Evolutionary conservation across 92 coral and sea anemone genomes (phyloP), one percentile per base, ranked within the genome.

Genomic region (Anthopleura xanthogrammica): DNA sequence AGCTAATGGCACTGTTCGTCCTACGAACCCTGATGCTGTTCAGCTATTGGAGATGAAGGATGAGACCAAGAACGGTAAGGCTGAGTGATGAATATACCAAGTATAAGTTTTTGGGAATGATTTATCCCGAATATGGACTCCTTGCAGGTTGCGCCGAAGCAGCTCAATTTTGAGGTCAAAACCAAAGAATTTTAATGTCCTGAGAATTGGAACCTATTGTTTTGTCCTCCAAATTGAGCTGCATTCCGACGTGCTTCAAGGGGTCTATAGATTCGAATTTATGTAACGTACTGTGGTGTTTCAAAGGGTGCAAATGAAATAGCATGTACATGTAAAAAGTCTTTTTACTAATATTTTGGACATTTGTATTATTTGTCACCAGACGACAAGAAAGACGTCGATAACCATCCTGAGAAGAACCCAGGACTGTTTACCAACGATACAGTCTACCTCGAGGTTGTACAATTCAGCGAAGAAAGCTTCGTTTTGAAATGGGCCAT

Each of bases 371-470:
- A 6, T 46, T 22, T 52, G 7, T 29, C 16, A 20, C 13, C 23
- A 80, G 83, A 60, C n/a, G 73, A 60, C 12, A 64, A 80, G 83
- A 80, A 80, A 42, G 74, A 80, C 12, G 83, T 60, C 29, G 12
- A 24, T 14, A 24, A 7, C 13, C 72, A 71, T 24, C 41, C 19
- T 11, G 52, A 72, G 14, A 65, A 80, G 41, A 80, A 20, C 58
- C 74, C 24, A 12, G 14, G 13, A 14, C 29, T 41, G 41, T 52
- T 71, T 13, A 62, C 64, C 41, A 29, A 50, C 14, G 88, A 79
- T 48, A 17, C 41, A 20, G 88, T 85, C 2, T 85, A 83, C 41
- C 92, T 89, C 20, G 90, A 89, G 66, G 87, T 89, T 6, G 92
- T 89, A 5, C 90, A 82, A 17, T 89, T 89, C 73, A 56, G 55